These are phyloP conservation scores for Doryteuthis pealeii DNA, from an alignment of 1,140 invertebrate genomes.

Conservation along the genomic window DNA sequence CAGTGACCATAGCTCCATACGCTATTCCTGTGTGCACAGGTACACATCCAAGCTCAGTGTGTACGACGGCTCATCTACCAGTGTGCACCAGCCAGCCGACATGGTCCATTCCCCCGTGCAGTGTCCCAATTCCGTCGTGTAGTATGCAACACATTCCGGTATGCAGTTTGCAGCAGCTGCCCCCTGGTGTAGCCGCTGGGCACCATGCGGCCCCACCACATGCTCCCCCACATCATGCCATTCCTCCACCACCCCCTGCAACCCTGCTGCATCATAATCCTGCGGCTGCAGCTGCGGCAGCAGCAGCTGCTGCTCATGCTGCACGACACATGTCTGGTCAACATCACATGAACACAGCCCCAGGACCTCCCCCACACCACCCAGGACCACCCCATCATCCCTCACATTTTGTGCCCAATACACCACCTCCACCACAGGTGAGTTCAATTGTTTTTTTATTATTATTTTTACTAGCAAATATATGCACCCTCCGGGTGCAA, in stretches of 20 bases:
- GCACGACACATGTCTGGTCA: constrained; percentile 37
- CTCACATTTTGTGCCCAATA: constrained; percentile 26
- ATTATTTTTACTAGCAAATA: too few relatives aligned
- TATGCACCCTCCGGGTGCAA: too few relatives aligned
- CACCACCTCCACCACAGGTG: constrained; percentile 18
- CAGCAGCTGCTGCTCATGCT: constrained; percentile 28
- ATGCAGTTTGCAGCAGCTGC: constrained; percentile 51
- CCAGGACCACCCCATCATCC: constrained; percentile 14
- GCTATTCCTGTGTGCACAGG: constrained; percentile 55
- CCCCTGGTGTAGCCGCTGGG: constrained; percentile 17
- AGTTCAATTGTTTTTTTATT: too few relatives aligned
- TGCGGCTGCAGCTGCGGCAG: neutral
- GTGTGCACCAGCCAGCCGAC: constrained; percentile 48
- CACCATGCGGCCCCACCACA: constrained; percentile 25
- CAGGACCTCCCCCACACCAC: constrained; percentile 25
- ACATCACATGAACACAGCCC: constrained; percentile 18
- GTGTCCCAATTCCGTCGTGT: constrained; percentile 40
- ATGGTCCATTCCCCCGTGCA: constrained; percentile 50
- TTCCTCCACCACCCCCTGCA: constrained; percentile 22
- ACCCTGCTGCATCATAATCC: constrained; percentile 47
- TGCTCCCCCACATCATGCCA: constrained; percentile 34
- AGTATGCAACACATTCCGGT: constrained; percentile 55
- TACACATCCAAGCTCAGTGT: constrained; percentile 51
- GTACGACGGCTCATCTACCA: constrained; percentile 41
- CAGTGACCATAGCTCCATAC: constrained; percentile 65